Evolutionary conservation across 2,113 vertebrate genomes (phyloP), one percentile per base, ranked within the genome.

Genomic region (Eptesicus fuscus): DNA sequence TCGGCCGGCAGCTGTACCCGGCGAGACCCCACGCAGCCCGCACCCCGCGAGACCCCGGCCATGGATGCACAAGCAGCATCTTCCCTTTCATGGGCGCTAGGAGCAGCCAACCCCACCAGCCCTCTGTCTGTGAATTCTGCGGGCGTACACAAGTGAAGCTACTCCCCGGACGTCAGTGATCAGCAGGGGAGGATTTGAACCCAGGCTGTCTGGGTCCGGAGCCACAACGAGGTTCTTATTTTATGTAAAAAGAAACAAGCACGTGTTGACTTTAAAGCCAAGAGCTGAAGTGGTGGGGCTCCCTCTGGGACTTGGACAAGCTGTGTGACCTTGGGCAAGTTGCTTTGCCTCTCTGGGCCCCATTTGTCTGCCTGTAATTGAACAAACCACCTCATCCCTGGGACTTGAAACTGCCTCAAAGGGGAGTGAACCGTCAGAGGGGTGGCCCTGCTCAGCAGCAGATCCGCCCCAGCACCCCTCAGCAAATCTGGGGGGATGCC

Each of bases 1-100:
- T 61, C 25, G 10, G 59, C 59, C 56, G 9, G 11, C 25, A 30
- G 25, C 59, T 30, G 59, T 10, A 59, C 4, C 25, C 25, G 0
- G 25, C 9, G 23, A 9, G 9, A 22, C 18, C 53, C 53, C 22
- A n/a, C 35, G 32, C 37, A 9, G 63, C 63, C 76, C 56, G 32
- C 0, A 1, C 14, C 23, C 1, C 1, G 0, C 0, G 7, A 0
- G 5, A 3, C 25, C 35, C 0, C 0, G 16, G 71, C 53, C 59
- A 0, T 6, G 30, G 42, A n/a, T 28, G 10, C 74, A 16, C 14
- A 20, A 4, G 83, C 8, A 1, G 18, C 20, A 8, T 6, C 4
- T 32, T 23, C 32, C 17, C 42, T 7, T 32, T 3, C 23, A 5
- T 5, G 17, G 42, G 9, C 5, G 9, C 40, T 11, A 7, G 1